These are phyloP conservation scores for Ranitomeya imitator DNA, from an alignment of 2,113 vertebrate genomes.

Conservation along the genomic window DNA sequence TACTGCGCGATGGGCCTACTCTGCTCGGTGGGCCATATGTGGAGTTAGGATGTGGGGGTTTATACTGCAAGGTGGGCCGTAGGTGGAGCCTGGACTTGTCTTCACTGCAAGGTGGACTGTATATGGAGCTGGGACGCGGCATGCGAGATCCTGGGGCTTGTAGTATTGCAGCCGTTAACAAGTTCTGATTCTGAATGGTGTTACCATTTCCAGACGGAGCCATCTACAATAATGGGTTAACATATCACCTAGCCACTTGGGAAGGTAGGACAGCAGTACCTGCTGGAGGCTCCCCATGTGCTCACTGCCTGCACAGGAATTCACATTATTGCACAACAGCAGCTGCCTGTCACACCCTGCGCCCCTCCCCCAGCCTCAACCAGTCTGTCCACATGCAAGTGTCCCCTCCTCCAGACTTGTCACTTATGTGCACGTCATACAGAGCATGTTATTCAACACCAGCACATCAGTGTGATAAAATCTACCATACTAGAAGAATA, in stretches of 20 bases:
- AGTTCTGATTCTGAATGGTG: background rate
- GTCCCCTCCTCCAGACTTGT: background rate
- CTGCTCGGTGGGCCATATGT: too few relatives aligned
- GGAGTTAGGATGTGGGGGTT: too few relatives aligned
- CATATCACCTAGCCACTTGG: background rate
- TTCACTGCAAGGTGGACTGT: too few relatives aligned
- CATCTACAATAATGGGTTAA: constrained; percentile 15
- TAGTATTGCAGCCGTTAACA: background rate
- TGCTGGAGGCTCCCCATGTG: constrained; percentile 13
- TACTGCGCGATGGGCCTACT: too few relatives aligned
- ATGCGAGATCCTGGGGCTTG: too few relatives aligned
- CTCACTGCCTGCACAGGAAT: constrained; percentile 37
- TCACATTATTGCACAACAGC: constrained; percentile 39
- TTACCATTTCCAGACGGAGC: background rate
- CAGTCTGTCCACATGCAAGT: background rate
- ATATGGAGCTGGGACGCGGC: too few relatives aligned
- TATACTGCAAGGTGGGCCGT: too few relatives aligned
- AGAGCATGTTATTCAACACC: too few relatives aligned
- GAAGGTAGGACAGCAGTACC: background rate
- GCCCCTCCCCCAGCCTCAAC: background rate
- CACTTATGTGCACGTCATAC: too few relatives aligned
- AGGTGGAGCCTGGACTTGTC: too few relatives aligned
- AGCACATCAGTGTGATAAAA: too few relatives aligned
- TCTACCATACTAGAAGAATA: too few relatives aligned
- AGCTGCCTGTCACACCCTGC: constrained; percentile 7